phyloP scores from a whole-genome alignment of 2,113 vertebrate genomes.

The Thinocorus orbignyianus region DNA sequence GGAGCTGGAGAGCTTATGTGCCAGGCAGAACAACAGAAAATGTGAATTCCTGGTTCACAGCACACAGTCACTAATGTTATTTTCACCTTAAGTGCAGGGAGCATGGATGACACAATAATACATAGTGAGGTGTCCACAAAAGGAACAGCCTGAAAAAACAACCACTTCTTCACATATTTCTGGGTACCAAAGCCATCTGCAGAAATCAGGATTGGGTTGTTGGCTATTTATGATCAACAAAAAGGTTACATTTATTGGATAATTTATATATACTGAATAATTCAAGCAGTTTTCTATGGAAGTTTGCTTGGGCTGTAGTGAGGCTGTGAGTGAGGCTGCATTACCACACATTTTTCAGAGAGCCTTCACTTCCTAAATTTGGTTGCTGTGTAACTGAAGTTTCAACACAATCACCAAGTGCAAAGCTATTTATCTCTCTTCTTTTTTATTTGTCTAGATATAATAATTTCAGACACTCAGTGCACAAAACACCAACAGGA shows the following conservation, averaged over 20 bases:
- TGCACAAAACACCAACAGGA: background rate
- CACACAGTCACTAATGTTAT: accelerated
- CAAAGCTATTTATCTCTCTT: background rate
- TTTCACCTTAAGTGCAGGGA: background rate
- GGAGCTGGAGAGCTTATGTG: background rate
- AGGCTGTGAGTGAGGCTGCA: background rate
- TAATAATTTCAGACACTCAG: background rate
- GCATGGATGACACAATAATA: accelerated
- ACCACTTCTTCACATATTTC: background rate
- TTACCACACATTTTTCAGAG: background rate
- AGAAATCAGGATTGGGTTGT: background rate
- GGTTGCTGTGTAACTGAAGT: background rate
- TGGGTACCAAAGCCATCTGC: background rate
- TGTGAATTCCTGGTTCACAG: accelerated
- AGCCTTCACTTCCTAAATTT: background rate
- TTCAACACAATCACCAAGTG: background rate
- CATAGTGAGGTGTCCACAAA: background rate
- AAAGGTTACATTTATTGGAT: background rate
- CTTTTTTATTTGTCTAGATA: background rate
- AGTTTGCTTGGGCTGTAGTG: background rate
- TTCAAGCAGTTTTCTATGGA: background rate
- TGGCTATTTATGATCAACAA: background rate
- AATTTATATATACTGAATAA: background rate
- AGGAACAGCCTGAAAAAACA: background rate
- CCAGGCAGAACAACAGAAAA: background rate